These are phyloP conservation scores for Gallinago nigripennis DNA, from an alignment of 2,797 vertebrate species.

Conservation along the genomic window DNA sequence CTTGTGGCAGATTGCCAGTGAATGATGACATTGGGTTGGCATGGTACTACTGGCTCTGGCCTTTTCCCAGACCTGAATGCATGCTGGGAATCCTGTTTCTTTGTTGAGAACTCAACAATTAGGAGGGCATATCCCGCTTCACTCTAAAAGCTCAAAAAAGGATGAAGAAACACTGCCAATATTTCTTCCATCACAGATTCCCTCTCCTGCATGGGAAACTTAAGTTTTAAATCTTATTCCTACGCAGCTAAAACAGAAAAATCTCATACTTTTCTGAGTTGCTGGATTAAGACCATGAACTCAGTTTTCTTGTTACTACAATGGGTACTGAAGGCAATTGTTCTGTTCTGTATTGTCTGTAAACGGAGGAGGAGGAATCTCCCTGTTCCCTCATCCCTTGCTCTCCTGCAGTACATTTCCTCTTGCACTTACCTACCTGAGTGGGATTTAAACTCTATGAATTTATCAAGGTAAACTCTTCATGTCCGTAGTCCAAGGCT, in stretches of 20 bases:
- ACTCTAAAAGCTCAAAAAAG: background rate
- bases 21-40: background rate
- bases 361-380: background rate
- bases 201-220: background rate
- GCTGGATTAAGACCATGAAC: no score
- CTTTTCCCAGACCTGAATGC: background rate
- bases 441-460: background rate
- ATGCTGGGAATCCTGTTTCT: background rate
- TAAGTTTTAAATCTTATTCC: background rate
- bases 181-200: background rate
- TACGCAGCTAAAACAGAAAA: background rate
- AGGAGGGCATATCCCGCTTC: background rate
- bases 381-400: rapidly evolving
- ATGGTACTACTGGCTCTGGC: background rate
- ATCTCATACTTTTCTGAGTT: background rate
- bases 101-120: background rate
- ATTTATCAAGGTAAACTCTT: background rate
- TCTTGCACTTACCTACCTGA: background rate
- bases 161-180: background rate
- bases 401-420: background rate
- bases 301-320: background rate
- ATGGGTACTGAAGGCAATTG: background rate
- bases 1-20: background rate
- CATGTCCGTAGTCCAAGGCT: background rate
- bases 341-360: background rate